Percentiles rank a stretch among this genome's conserved stretches.
Conservation (phyloP, 2,888 invertebrate species). For the Drosophila birchii region DNA sequence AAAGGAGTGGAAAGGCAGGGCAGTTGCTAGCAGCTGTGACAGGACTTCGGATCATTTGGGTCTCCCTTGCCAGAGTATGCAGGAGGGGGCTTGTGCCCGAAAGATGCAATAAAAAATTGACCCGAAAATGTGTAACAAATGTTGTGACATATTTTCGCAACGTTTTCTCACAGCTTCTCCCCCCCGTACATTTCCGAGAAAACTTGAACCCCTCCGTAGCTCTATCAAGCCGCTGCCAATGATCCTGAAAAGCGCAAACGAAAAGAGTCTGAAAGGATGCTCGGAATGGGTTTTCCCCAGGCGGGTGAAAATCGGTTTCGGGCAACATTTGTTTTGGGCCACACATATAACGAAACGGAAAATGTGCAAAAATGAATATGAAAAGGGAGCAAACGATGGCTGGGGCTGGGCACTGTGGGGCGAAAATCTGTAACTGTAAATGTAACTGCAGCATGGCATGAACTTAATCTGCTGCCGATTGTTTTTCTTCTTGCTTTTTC, state of each 20-base stretch:
- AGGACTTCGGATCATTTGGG: constrained; percentile 52
- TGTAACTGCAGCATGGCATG: constrained; percentile 80
- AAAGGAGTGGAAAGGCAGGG: constrained; percentile 1
- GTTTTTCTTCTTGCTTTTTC: constrained; percentile 52
- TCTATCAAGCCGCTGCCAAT: constrained; percentile 64
- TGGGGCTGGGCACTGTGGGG: constrained; percentile 32
- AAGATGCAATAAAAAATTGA: constrained; percentile 74
- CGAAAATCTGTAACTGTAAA: constrained; percentile 76
- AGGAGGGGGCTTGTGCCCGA: constrained; percentile 8
- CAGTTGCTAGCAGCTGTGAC: constrained; percentile 62
- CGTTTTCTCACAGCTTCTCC: constrained; percentile 35
- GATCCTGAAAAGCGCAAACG: constrained; percentile 73
- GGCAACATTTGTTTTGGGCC: constrained; percentile 76
- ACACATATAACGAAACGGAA: constrained; percentile 56
- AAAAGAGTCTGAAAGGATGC: constrained; percentile 67
- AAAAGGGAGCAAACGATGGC: constrained; percentile 38
- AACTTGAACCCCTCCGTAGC: not conserved
- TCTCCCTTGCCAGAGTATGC: constrained; percentile 55
- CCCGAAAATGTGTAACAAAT: constrained; percentile 80
- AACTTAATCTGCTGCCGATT: constrained; percentile 78
- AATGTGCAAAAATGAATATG: constrained; percentile 73
- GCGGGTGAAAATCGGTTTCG: constrained; percentile 68
- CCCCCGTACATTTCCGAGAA: not conserved
- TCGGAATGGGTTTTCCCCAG: constrained; percentile 36
- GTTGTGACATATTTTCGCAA: constrained; percentile 79